A percentile compares a stretch with the other conserved stretches of the same genome.
Conservation (phyloP, 2,113 vertebrate species). For the Arenaria interpres region DNA sequence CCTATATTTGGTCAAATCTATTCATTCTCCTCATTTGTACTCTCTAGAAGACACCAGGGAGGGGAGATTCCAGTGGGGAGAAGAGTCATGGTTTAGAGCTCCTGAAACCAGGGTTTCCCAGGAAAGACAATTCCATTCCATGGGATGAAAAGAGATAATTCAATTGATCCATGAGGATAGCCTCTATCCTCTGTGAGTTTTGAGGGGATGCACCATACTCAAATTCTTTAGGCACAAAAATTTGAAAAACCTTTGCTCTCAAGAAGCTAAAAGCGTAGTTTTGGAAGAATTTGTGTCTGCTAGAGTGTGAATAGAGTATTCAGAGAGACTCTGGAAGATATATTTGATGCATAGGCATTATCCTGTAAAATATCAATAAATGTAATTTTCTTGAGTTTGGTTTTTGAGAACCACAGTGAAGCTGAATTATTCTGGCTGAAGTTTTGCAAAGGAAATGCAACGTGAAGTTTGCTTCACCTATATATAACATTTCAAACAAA, state of each 20-base stretch:
- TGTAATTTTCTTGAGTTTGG: background rate
- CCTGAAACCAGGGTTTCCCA: background rate
- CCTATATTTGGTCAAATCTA: background rate
- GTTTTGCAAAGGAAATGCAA: background rate
- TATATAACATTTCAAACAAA: background rate
- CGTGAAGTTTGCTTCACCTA: background rate
- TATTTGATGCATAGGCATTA: background rate
- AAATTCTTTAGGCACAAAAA: background rate
- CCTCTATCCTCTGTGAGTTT: background rate
- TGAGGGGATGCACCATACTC: background rate
- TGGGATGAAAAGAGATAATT: background rate
- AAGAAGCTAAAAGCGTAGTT: background rate
- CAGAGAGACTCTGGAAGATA: background rate
- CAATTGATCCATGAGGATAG: background rate
- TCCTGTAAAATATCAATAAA: background rate
- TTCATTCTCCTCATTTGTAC: background rate
- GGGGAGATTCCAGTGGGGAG: accelerated
- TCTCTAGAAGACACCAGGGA: background rate
- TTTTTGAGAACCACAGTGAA: background rate
- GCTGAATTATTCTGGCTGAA: background rate
- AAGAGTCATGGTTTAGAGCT: background rate
- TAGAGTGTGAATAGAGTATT: background rate
- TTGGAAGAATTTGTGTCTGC: background rate
- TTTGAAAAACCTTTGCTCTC: background rate
- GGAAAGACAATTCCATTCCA: background rate